phyloP scores from a whole-genome alignment of 2,113 vertebrate species.

The Aegotheles bennettii region DNA sequence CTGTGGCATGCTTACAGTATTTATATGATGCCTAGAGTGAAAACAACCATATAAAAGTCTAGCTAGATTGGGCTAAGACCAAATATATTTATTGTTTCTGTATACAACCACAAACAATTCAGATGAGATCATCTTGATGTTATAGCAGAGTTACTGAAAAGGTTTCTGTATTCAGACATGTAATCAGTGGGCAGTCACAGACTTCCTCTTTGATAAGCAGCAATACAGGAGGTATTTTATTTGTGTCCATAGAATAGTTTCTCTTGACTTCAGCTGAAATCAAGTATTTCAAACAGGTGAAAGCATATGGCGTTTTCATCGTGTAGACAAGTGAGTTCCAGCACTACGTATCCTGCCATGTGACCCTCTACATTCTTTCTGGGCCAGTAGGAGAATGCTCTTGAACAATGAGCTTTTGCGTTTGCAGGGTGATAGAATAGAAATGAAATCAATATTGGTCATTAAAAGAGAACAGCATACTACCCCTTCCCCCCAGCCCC shows the following conservation, averaged over 20 bases:
- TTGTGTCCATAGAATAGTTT: not conserved
- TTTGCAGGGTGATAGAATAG: conserved; percentile 9
- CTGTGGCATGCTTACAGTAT: not conserved
- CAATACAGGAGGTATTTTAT: not conserved
- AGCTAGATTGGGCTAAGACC: not conserved
- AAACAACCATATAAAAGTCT: not conserved
- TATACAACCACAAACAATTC: accelerated
- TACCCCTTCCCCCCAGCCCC: not conserved
- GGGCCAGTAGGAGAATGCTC: accelerated
- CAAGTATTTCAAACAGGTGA: not conserved
- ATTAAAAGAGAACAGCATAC: not conserved
- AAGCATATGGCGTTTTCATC: not conserved
- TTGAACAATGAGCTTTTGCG: not conserved
- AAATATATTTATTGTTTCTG: not conserved
- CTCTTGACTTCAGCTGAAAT: not conserved
- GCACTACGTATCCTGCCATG: accelerated
- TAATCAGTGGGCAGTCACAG: not conserved
- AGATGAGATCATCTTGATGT: not conserved
- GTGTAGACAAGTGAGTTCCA: not conserved
- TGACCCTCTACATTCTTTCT: not conserved
- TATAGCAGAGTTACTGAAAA: not conserved
- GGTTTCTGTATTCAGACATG: accelerated
- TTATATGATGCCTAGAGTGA: not conserved
- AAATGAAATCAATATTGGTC: conserved; percentile 37
- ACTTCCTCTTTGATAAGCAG: not conserved